These are phyloP conservation scores for Nomada goodeniana DNA, from an alignment of 2,888 invertebrate genomes.

Conservation along the genomic window DNA sequence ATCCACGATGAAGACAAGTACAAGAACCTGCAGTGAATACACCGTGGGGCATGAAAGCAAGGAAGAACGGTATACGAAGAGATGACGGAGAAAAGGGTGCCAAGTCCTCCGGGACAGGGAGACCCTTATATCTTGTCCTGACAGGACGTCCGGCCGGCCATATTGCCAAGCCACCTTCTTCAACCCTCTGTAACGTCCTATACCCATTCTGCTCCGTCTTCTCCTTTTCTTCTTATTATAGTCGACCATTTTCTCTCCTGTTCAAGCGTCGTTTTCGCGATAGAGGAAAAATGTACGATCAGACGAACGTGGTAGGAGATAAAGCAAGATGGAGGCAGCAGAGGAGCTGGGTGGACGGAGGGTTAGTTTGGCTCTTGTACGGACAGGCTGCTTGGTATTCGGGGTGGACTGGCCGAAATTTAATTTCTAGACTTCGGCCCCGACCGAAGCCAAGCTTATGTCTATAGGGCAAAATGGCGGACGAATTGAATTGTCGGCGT, in stretches of 20 bases:
- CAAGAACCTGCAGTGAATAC: conserved; percentile 41
- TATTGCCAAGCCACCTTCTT: conserved; percentile 60
- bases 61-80: conserved; percentile 41
- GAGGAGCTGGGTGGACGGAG: conserved; percentile 18
- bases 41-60: conserved; percentile 24
- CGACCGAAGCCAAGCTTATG: conserved; percentile 48
- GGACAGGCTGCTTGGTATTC: conserved; percentile 77
- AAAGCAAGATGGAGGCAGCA: background rate
- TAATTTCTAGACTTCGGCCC: conserved; percentile 78
- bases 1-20: conserved; percentile 8
- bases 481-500: conserved; percentile 23
- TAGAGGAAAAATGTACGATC: conserved; percentile 37
- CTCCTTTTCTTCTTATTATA: conserved; percentile 37
- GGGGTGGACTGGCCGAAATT: conserved; percentile 75
- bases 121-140: conserved; percentile 73
- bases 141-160: conserved; percentile 69
- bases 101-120: conserved; percentile 63
- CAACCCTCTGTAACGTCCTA: background rate
- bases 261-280: conserved; percentile 24
- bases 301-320: background rate
- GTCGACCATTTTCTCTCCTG: conserved; percentile 33
- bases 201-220: background rate
- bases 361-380: conserved; percentile 68
- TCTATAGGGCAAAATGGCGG: conserved; percentile 50
- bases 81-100: conserved; percentile 62